Conservation (phyloP, 1,140 invertebrate genomes). For the Doryteuthis pealeii region DNA sequence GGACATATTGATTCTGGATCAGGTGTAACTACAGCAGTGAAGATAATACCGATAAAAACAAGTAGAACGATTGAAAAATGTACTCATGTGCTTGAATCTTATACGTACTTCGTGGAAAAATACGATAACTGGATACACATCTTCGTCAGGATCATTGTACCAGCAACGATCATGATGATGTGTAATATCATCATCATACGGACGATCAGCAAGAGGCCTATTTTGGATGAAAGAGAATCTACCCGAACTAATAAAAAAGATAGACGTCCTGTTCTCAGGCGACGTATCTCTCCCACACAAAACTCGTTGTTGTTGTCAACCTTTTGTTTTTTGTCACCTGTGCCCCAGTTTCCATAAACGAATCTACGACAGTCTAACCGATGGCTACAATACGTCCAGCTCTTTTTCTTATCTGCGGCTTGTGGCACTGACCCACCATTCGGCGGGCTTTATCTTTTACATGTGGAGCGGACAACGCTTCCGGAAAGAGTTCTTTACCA, state of each 20-base stretch:
- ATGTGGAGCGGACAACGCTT: background rate
- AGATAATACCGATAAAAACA: too few relatives aligned
- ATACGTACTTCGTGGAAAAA: background rate
- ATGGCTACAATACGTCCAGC: background rate
- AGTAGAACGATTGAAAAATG: background rate
- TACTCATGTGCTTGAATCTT: background rate
- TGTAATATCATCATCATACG: background rate
- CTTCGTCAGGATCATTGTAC: background rate
- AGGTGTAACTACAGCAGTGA: too few relatives aligned
- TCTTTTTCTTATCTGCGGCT: background rate
- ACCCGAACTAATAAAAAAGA: too few relatives aligned
- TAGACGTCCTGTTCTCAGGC: background rate
- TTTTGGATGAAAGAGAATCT: background rate
- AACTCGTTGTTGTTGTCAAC: background rate
- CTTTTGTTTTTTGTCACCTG: background rate
- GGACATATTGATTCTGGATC: background rate
- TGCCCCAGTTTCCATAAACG: background rate
- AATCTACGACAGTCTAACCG: background rate
- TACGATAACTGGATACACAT: constrained; percentile 1
- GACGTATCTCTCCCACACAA: background rate
- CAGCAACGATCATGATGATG: background rate
- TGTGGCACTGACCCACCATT: background rate
- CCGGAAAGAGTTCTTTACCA: background rate
- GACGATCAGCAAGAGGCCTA: background rate
- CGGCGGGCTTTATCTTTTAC: background rate